Base-by-base conservation (phyloP, 1,140 invertebrate genomes). In the Papilio helenus region DNA sequence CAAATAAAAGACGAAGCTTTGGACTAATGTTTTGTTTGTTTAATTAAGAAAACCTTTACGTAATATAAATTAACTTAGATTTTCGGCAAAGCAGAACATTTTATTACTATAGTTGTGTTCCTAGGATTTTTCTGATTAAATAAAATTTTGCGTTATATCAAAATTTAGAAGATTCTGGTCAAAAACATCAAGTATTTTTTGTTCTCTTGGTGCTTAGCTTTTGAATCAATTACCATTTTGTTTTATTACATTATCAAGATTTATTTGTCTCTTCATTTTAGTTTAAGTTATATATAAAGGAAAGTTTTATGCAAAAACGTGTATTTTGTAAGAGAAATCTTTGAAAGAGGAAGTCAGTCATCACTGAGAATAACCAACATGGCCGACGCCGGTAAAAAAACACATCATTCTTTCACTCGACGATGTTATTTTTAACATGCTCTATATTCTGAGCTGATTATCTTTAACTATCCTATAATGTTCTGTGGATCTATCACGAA, bases 351-450 rank as follows among this genome's bases (percentile, higher is more conserved):
- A n/a, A 49, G n/a, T 72, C 71, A 18, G n/a, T 73, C 72, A 74
- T 46, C 42, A 74, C 23, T 26, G 42, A 74, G 72, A 74, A 74
- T 74, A 74, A 74, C 72, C n/a, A 55, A 55, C 18, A 5, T 20
- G 7, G 51, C n/a, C n/a, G n/a, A n/a, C 18, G 51, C n/a, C n/a
- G 51, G 51, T 55, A 72, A 42, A 72, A 68, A n/a, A 39, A 39
- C 71, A 9, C 26, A 72, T 39, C 71, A 39, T 39, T 72, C 34
- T 39, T 72, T 72, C 34, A 44, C 29, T 39, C 18, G 14, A 39
- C 29, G 16, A 72, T 7, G 26, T 72, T 72, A 72, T 72, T 72
- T 72, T 72, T 72, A 72, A n/a, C 34, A 18, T 72, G 68, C 18
- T 72, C 68, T 42, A 72, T 71, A 71, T 71, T 42, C 9, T 29